Percentiles rank a stretch among this genome's conserved stretches.
These are phyloP conservation scores for Hemaris fuciformis DNA, from an alignment of 2,888 invertebrate genomes.

Conservation along the genomic window DNA sequence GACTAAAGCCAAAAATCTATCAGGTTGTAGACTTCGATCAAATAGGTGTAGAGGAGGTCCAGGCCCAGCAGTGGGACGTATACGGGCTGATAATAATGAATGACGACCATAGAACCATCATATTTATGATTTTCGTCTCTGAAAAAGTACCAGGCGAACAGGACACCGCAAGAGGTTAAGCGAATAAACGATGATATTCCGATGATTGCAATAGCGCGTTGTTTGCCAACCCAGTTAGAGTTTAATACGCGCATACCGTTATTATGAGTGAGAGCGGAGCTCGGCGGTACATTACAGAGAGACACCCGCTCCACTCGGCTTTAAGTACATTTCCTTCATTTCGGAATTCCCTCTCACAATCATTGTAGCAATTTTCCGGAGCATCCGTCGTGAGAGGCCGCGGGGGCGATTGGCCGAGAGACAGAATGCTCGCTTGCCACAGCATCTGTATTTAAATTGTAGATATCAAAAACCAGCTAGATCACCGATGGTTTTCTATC, in stretches of 20 bases:
- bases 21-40: no score
- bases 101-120: no score
- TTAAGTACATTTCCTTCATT: slow-evolving; percentile 77
- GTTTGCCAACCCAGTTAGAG: neutral
- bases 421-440: neutral
- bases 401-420: slow-evolving; percentile 50
- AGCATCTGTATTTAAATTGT: neutral
- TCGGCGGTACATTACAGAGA: slow-evolving; percentile 13
- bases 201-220: neutral
- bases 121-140: neutral
- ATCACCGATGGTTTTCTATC: no score
- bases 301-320: slow-evolving; percentile 35
- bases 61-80: no score
- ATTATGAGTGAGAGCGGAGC: slow-evolving; percentile 12
- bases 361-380: slow-evolving; percentile 80
- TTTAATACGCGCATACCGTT: slow-evolving; percentile 3
- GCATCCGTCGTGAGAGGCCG: slow-evolving; percentile 74
- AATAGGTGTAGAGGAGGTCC: no score
- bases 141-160: neutral
- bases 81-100: no score
- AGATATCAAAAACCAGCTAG: no score
- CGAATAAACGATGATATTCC: neutral
- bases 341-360: slow-evolving; percentile 77
- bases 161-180: neutral
- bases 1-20: no score